A percentile compares a stretch with the other conserved stretches of the same genome.
phyloP scores from a whole-genome alignment of 2,113 vertebrate species.

The Brachyhypopomus gauderio region DNA sequence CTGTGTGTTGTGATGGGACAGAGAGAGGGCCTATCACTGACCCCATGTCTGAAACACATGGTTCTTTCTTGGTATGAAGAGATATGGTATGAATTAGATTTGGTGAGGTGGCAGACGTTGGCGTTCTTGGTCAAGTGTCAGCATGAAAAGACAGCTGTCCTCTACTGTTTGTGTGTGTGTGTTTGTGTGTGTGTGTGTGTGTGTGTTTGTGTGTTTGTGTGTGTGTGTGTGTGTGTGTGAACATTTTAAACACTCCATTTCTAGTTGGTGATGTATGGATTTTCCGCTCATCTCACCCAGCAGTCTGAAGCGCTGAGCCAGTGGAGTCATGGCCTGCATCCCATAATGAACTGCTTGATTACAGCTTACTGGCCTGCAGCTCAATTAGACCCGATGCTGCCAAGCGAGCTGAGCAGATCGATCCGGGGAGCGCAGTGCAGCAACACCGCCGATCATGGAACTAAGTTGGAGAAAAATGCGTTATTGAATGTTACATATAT shows the following conservation, averaged over 20 bases:
- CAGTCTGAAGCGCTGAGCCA: conserved; percentile 25
- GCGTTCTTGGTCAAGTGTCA: background rate
- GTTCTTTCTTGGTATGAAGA: background rate
- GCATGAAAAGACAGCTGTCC: background rate
- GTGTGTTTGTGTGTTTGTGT: background rate
- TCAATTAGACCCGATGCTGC: conserved; percentile 65
- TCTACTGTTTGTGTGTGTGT: background rate
- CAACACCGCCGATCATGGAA: background rate
- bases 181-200: background rate
- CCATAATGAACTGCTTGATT: conserved; percentile 56
- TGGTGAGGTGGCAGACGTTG: background rate
- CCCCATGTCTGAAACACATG: background rate
- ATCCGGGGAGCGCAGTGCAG: conserved; percentile 52
- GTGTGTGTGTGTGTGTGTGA: background rate
- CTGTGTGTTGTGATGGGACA: too few species aligned
- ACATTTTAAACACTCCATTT: conserved; percentile 22
- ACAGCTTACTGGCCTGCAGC: conserved; percentile 60
- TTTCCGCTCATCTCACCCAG: conserved; percentile 30
- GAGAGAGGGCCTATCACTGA: too few species aligned
- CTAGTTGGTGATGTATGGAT: conserved; percentile 46
- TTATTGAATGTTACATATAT: background rate
- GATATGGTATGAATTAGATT: conserved; percentile 4
- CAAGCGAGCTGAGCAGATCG: conserved; percentile 58
- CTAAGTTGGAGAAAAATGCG: background rate
- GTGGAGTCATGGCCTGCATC: conserved; percentile 9